Base-by-base conservation (phyloP, 2,888 invertebrate species). In the Tuberolachnus salignus region DNA sequence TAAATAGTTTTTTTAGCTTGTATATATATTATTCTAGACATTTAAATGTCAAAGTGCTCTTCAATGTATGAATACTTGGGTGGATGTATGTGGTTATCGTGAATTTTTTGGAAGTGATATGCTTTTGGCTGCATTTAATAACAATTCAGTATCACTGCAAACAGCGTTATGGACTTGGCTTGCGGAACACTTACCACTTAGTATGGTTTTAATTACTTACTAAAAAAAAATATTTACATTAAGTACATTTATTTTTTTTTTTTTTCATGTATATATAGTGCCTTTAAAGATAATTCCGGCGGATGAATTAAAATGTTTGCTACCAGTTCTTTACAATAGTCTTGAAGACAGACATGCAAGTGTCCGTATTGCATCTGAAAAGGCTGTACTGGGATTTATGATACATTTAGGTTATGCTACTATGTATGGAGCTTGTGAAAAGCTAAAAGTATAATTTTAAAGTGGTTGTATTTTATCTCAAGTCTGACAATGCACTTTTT, bases 331-430 rank as follows among this genome's bases (percentile, higher is more conserved):
- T 74, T 95, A 91, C 86, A 88, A 90, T 53, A 94, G 94, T 84
- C 86, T 97, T 80, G 97, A 96, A 85, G 97, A 98, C 86, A 90
- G 98, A 78, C 94, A 92, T 84, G 92, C 91, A 0, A 97, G 97
- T 82, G 97, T 98, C 6, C 89, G 97, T 14, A 95, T 95, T 85
- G 94, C 92, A 83, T 92, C 96, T 1, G 92, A 92, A 75, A 97
- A 97, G 84, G 94, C 95, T 59, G 91, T 97, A 53, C 86, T 96
- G 59, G 96, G 96, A 4, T 90, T 95, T 83, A 97, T 97, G 97
- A 90, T 96, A 82, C 97, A 97, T 85, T 87, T 95, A 10, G 94
- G 97, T 1, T 96, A 92, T 84, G 93, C 93, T 71, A 83, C 88
- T 13, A 93, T 95, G 92, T 87, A 88, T 80, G 91, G 91, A 82